These are phyloP conservation scores for Cremastobaeus sp. DNA, from an alignment of 2,888 invertebrate genomes.

Conservation along the genomic window DNA sequence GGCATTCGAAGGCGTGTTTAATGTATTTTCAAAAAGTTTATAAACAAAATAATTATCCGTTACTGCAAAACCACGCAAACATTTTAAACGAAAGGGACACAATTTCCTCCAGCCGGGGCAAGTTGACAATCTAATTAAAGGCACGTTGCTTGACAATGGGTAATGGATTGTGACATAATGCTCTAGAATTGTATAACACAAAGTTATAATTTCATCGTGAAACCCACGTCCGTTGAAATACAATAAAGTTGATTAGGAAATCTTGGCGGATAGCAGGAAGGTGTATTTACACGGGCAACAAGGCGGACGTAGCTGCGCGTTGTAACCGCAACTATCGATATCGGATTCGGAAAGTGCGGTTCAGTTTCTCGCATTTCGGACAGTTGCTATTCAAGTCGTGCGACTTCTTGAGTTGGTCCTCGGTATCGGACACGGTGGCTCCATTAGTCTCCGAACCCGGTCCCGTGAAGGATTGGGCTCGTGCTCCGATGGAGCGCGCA, in stretches of 20 bases:
- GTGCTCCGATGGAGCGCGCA: conserved; percentile 39
- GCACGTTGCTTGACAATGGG: too few relatives aligned
- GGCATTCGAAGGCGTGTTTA: too few relatives aligned
- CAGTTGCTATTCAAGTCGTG: conserved; percentile 60
- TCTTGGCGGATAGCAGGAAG: neutral
- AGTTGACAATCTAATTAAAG: too few relatives aligned
- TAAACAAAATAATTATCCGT: too few relatives aligned
- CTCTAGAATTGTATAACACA: too few relatives aligned
- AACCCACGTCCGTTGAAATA: neutral
- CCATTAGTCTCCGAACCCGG: conserved; percentile 63
- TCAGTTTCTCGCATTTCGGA: conserved; percentile 43
- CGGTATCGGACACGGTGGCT: conserved; percentile 58
- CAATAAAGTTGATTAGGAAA: conserved; percentile 1
- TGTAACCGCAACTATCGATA: conserved; percentile 25
- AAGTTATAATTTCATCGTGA: too few relatives aligned
- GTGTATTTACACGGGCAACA: conserved; percentile 27
- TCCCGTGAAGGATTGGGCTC: conserved; percentile 33
- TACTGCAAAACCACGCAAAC: too few relatives aligned
- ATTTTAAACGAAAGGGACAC: too few relatives aligned
- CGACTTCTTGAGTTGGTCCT: conserved; percentile 29
- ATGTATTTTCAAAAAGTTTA: too few relatives aligned
- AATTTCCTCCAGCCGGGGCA: too few relatives aligned
- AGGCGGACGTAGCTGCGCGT: conserved; percentile 17
- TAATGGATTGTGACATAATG: too few relatives aligned
- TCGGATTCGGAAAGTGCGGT: conserved; percentile 30